These are phyloP conservation scores for Drosophila biarmipes DNA, from an alignment of 1,140 invertebrate species.

Conservation along the genomic window DNA sequence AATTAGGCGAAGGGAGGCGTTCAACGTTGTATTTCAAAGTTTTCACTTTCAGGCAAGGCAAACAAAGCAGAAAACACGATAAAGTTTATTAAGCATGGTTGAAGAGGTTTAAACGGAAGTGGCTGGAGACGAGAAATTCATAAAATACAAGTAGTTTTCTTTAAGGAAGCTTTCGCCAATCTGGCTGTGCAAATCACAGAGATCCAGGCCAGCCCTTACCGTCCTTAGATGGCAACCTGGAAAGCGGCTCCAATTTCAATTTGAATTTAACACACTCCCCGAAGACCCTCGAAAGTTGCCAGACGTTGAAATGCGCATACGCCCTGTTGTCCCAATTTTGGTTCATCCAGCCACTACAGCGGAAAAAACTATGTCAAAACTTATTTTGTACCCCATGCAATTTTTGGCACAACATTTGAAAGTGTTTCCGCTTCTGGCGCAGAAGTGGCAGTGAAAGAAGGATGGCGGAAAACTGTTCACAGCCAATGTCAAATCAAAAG, in stretches of 20 bases:
- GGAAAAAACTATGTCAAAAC: slow-evolving; percentile 49
- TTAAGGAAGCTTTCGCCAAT: slow-evolving; percentile 1
- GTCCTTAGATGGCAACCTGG: neutral
- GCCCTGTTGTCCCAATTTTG: neutral
- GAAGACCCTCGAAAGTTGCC: slow-evolving; percentile 19
- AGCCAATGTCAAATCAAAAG: neutral
- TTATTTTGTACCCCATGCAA: slow-evolving; percentile 15
- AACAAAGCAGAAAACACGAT: slow-evolving; percentile 12
- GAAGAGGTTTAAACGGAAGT: slow-evolving; percentile 2
- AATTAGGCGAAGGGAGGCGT: slow-evolving; percentile 8
- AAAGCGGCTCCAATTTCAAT: slow-evolving; percentile 2
- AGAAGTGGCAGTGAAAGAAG: neutral
- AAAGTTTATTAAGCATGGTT: slow-evolving; percentile 20
- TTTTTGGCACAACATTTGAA: slow-evolving; percentile 35
- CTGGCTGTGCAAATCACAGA: neutral
- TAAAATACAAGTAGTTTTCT: neutral
- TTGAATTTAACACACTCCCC: slow-evolving; percentile 40
- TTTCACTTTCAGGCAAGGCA: slow-evolving; percentile 23
- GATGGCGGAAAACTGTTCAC: neutral
- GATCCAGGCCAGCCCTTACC: neutral
- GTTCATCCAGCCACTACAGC: slow-evolving; percentile 1
- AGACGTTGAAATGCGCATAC: slow-evolving; percentile 14
- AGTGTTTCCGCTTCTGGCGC: slow-evolving; percentile 23
- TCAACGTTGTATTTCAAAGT: slow-evolving; percentile 2
- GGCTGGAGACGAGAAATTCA: slow-evolving; percentile 1